These are phyloP conservation scores for Sebastes iracundus DNA, from an alignment of 2,797 vertebrate species.

Conservation along the genomic window DNA sequence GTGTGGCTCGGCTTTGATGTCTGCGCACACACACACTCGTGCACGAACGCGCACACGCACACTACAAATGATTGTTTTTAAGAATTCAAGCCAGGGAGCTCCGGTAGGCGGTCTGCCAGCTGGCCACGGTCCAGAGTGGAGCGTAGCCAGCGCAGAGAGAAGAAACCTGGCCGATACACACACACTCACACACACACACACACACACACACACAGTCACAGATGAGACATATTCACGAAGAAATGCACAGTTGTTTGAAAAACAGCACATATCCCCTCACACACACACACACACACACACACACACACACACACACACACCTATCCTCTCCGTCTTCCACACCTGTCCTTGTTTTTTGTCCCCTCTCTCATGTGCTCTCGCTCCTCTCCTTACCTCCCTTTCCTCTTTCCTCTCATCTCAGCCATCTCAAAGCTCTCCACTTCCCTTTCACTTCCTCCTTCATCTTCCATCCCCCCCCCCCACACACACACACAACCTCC, in stretches of 20 bases:
- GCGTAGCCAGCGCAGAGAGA: conserved; percentile 72
- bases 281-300: neutral
- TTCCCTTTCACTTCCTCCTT: conserved; percentile 67
- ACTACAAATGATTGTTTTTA: conserved; percentile 86
- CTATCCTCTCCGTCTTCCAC: conserved; percentile 49
- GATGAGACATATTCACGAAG: conserved; percentile 43
- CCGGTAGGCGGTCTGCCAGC: conserved; percentile 86
- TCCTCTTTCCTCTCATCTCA: conserved; percentile 62
- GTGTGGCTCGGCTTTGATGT: conserved; percentile 76
- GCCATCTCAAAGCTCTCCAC: conserved; percentile 67
- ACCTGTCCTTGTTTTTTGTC: conserved; percentile 69
- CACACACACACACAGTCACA: conserved; percentile 33
- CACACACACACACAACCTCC: neutral
- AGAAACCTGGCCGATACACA: conserved; percentile 68
- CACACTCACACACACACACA: conserved; percentile 20
- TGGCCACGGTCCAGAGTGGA: conserved; percentile 90
- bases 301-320: neutral
- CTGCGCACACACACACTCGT: conserved; percentile 29
- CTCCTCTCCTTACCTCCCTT: conserved; percentile 56
- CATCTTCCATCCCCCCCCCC: conserved; percentile 41
- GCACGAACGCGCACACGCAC: conserved; percentile 48
- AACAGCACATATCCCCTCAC: conserved; percentile 22
- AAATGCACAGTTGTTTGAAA: conserved; percentile 45
- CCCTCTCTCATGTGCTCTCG: conserved; percentile 45
- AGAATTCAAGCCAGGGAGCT: conserved; percentile 86